These are phyloP conservation scores for Hylaea fasciaria DNA, from an alignment of 2,888 invertebrate species.

Conservation along the genomic window DNA sequence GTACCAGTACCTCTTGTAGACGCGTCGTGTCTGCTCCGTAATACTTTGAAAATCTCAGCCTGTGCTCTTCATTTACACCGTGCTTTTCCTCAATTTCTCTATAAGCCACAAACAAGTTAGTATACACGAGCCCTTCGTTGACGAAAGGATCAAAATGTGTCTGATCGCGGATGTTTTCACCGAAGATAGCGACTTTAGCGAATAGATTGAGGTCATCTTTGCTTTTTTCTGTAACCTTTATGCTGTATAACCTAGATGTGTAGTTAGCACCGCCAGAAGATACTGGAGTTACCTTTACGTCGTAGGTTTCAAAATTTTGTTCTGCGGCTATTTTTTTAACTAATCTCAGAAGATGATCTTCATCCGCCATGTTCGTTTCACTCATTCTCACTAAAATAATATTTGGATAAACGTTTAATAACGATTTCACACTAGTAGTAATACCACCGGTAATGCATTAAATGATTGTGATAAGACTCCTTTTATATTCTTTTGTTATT, in stretches of 20 bases:
- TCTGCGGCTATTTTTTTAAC: neutral
- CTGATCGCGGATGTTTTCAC: slow-evolving; percentile 2
- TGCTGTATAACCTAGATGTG: neutral
- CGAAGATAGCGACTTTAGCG: slow-evolving; percentile 3
- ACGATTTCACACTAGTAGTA: no score
- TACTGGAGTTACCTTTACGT: neutral
- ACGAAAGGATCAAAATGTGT: neutral
- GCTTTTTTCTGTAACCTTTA: neutral
- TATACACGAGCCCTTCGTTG: neutral
- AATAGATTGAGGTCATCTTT: slow-evolving; percentile 14
- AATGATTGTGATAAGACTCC: no score
- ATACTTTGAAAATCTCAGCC: slow-evolving; percentile 3
- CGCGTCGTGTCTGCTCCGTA: slow-evolving; percentile 2
- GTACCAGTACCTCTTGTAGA: no score
- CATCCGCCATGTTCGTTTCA: no score
- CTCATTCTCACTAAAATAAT: no score
- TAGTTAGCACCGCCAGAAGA: slow-evolving; percentile 1
- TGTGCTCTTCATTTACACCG: slow-evolving; percentile 1
- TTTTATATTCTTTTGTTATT: no score
- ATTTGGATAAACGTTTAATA: no score
- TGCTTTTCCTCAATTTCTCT: slow-evolving; percentile 13
- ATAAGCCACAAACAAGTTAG: slow-evolving; percentile 3
- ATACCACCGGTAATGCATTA: no score
- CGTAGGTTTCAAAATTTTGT: neutral
- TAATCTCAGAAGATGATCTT: no score